phyloP scores from a whole-genome alignment of 2,113 vertebrate species.

The Halcyon malimbica region DNA sequence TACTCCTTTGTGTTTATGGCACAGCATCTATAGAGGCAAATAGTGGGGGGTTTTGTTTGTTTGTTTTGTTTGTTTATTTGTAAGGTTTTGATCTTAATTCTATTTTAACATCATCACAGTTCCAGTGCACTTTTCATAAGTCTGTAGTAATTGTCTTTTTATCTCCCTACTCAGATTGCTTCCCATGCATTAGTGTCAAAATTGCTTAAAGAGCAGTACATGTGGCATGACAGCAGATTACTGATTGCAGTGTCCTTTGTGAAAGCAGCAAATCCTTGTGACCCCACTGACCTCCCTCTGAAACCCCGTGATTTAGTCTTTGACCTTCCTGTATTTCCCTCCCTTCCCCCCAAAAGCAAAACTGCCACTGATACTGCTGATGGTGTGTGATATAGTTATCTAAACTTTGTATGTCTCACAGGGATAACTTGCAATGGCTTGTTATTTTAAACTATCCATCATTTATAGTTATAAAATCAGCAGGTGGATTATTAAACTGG shows the following conservation, averaged over 20 bases:
- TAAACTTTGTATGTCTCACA: neutral
- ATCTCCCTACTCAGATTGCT: neutral
- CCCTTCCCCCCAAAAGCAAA: neutral
- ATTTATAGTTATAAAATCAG: neutral
- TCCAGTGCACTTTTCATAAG: neutral
- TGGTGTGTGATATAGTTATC: neutral
- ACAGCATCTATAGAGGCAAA: neutral
- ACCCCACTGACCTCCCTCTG: neutral
- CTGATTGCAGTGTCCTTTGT: constrained; percentile 11
- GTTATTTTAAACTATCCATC: neutral
- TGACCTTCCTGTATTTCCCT: neutral
- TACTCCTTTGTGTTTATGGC: neutral
- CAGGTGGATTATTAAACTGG: neutral
- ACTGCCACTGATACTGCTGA: neutral
- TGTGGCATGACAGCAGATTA: constrained; percentile 17
- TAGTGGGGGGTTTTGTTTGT: neutral
- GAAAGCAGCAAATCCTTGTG: constrained; percentile 32
- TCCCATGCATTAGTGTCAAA: constrained; percentile 32
- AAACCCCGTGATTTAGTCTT: neutral
- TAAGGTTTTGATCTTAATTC: neutral
- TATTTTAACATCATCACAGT: neutral
- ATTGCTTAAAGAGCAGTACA: neutral
- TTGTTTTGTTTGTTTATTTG: neutral
- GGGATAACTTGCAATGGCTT: neutral
- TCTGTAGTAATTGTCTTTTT: neutral